These are phyloP conservation scores for Axis porcinus DNA, from an alignment of 2,113 vertebrate species.

Conservation along the genomic window DNA sequence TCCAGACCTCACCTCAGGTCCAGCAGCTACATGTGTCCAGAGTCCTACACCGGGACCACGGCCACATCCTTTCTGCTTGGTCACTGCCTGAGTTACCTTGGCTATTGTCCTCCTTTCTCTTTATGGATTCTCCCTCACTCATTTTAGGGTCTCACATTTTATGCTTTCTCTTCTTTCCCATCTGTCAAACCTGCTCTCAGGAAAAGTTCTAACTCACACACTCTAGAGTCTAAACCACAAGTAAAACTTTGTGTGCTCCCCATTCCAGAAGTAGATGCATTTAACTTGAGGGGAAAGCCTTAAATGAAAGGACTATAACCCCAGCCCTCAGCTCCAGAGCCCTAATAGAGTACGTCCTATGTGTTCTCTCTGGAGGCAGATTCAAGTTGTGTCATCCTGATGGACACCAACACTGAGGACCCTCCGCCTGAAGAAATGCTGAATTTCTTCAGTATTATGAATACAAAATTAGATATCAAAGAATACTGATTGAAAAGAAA, in stretches of 20 bases:
- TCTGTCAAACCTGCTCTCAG: not conserved
- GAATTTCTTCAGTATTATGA: not conserved
- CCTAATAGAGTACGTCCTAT: not conserved
- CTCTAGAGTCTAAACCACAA: not conserved
- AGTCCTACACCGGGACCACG: accelerated
- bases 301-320: not conserved
- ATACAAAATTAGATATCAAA: not conserved
- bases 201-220: not conserved
- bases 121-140: not conserved
- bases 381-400: not conserved
- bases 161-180: not conserved
- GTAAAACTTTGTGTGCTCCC: not conserved
- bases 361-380: not conserved
- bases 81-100: not conserved
- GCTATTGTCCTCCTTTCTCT: not conserved
- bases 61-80: not conserved
- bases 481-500: not conserved
- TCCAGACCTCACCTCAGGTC: not conserved
- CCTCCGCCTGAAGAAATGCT: not conserved
- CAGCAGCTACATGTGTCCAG: not conserved
- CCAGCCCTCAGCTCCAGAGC: not conserved
- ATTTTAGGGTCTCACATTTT: not conserved
- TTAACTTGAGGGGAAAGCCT: not conserved
- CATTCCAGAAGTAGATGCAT: not conserved
- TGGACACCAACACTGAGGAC: not conserved